Percentiles rank a stretch among this genome's conserved stretches.
These are phyloP conservation scores for Danio tinwini DNA, from an alignment of 2,797 vertebrate genomes.

Conservation along the genomic window DNA sequence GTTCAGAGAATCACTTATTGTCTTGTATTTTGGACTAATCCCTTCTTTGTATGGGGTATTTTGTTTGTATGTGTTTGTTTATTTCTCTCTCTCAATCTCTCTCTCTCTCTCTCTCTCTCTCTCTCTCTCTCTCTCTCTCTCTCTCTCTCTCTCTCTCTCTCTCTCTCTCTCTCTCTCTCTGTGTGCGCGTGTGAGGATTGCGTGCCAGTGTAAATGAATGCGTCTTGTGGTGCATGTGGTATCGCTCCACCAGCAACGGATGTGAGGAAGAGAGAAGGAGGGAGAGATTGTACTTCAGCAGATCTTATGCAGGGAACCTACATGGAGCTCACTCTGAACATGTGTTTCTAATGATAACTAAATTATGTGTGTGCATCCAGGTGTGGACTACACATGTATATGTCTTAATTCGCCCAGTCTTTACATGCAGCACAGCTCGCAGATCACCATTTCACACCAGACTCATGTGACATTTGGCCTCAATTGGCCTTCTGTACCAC, in stretches of 20 bases:
- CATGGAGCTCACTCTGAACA: slow-evolving; percentile 17
- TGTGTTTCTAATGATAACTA: slow-evolving; percentile 28
- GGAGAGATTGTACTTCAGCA: slow-evolving; percentile 20
- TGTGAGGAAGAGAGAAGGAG: slow-evolving; percentile 41
- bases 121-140: too few species aligned
- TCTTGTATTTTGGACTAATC: neutral
- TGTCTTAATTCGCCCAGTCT: neutral
- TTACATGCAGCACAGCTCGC: neutral
- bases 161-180: neutral
- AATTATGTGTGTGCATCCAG: slow-evolving; percentile 35
- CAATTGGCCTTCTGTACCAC: slow-evolving; percentile 4
- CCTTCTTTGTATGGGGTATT: neutral
- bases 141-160: too few species aligned
- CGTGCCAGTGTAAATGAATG: slow-evolving; percentile 54
- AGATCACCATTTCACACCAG: neutral
- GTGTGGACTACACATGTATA: slow-evolving; percentile 28
- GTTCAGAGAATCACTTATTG: neutral
- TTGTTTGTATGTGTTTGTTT: slow-evolving; percentile 6
- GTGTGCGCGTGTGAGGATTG: slow-evolving; percentile 19
- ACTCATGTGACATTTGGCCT: slow-evolving; percentile 10
- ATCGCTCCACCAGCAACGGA: slow-evolving; percentile 59
- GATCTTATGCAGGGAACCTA: slow-evolving; percentile 41
- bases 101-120: too few species aligned
- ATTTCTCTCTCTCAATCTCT: neutral
- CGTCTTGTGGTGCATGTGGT: slow-evolving; percentile 60